Evolutionary conservation across 2,888 invertebrate genomes (phyloP).

Genomic region (Calameuta pallipes): DNA sequence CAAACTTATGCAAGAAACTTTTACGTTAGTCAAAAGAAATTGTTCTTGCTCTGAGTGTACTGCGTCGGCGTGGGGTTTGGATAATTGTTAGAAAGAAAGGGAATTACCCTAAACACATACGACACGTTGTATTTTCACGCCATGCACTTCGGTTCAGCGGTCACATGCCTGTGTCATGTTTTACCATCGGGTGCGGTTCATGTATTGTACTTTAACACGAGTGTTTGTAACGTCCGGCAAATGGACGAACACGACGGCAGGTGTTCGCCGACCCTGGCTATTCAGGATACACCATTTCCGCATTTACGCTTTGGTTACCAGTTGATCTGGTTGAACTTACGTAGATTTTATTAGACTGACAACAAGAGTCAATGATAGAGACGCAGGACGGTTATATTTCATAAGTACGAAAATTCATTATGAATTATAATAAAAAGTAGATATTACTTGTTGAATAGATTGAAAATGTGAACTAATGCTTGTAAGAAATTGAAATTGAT

Average conservation of each 20-base stretch:
- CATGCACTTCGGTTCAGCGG: constrained; percentile 39
- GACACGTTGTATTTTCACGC: constrained; percentile 30
- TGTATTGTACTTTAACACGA: constrained; percentile 36
- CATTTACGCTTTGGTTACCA: neutral
- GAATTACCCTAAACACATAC: neutral
- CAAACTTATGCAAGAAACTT: neutral
- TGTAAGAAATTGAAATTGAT: neutral
- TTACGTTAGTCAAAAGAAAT: neutral
- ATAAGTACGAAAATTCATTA: neutral
- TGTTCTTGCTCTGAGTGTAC: neutral
- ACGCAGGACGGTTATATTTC: neutral
- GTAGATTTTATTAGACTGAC: neutral
- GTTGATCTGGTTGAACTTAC: neutral
- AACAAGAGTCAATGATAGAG: neutral
- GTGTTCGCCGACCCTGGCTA: neutral
- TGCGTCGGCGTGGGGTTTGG: neutral
- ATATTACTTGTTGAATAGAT: neutral
- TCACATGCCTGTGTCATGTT: constrained; percentile 19
- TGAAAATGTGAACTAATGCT: neutral
- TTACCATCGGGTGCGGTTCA: constrained; percentile 37
- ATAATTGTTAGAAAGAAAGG: neutral
- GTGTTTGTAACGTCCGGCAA: constrained; percentile 34
- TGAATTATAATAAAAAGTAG: neutral
- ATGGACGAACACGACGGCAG: constrained; percentile 15
- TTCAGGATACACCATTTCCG: neutral